phyloP scores from a whole-genome alignment of 2,888 invertebrate genomes.

The Aphodius sticticus region DNA sequence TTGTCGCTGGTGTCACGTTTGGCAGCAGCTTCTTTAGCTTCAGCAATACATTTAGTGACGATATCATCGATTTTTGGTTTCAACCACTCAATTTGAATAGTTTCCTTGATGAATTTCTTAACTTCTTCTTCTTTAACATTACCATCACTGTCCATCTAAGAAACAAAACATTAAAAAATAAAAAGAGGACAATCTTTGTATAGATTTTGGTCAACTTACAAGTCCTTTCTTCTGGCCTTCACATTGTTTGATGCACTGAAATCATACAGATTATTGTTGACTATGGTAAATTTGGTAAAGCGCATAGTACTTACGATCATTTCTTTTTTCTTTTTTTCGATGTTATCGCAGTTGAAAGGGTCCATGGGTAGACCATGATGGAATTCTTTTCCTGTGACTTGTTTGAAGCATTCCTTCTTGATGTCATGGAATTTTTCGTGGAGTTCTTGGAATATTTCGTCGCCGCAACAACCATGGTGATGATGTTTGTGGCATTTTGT shows the following conservation, averaged over 20 bases:
- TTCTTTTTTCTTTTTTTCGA: conserved; percentile 52
- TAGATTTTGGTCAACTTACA: conserved; percentile 49
- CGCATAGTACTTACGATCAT: conserved; percentile 53
- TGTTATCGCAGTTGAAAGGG: conserved; percentile 56
- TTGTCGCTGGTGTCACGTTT: conserved; percentile 47
- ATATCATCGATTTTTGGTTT: conserved; percentile 51
- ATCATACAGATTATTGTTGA: conserved; percentile 36
- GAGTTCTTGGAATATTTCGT: conserved; percentile 48
- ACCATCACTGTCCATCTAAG: conserved; percentile 54
- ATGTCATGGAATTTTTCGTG: conserved; percentile 50
- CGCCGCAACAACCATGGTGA: conserved; percentile 53
- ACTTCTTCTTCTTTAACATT: conserved; percentile 52
- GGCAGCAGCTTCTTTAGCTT: conserved; percentile 45
- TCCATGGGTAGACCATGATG: conserved; percentile 44
- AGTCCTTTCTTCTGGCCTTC: conserved; percentile 54
- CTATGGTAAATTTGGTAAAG: background rate
- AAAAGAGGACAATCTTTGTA: background rate
- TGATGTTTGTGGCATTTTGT: conserved; percentile 49
- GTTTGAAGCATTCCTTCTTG: conserved; percentile 53
- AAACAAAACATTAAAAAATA: conserved; percentile 25
- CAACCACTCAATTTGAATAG: conserved; percentile 53
- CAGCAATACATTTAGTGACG: conserved; percentile 53
- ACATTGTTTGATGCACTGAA: conserved; percentile 58
- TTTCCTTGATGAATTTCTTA: conserved; percentile 48
- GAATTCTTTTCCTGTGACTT: conserved; percentile 49